Evolutionary conservation across 2,888 invertebrate species (phyloP).

Genomic region (Pristionchus exspectatus): DNA sequence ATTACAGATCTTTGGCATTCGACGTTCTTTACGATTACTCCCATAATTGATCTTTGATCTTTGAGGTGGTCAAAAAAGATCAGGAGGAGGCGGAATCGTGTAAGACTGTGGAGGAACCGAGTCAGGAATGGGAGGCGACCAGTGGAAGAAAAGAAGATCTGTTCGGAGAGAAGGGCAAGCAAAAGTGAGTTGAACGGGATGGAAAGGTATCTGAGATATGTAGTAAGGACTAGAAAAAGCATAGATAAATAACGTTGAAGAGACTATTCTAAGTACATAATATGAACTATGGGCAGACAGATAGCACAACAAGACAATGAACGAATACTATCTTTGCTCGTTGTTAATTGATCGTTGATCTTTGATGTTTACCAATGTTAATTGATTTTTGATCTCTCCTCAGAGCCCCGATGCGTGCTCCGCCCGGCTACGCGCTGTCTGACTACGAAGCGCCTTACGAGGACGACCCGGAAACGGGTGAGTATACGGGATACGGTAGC

Average conservation of each 20-base stretch:
- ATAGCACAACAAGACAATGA: neutral
- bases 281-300: no score
- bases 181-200: neutral
- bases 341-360: neutral
- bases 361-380: neutral
- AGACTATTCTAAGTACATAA: neutral
- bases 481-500: neutral
- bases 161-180: conserved; percentile 9
- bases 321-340: neutral
- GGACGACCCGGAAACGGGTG: conserved; percentile 11
- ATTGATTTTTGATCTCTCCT: neutral
- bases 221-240: no score
- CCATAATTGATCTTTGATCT: conserved; percentile 12
- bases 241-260: no score
- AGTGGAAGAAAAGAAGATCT: neutral
- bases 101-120: conserved; percentile 4
- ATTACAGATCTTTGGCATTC: neutral
- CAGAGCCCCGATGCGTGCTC: neutral
- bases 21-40: neutral
- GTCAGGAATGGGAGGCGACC: neutral
- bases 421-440: neutral
- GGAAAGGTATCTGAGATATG: no score
- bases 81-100: neutral
- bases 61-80: neutral
- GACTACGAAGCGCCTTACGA: conserved; percentile 8